phyloP scores from a whole-genome alignment of 2,888 invertebrate genomes.

The Harpagoxenus sublaevis region DNA sequence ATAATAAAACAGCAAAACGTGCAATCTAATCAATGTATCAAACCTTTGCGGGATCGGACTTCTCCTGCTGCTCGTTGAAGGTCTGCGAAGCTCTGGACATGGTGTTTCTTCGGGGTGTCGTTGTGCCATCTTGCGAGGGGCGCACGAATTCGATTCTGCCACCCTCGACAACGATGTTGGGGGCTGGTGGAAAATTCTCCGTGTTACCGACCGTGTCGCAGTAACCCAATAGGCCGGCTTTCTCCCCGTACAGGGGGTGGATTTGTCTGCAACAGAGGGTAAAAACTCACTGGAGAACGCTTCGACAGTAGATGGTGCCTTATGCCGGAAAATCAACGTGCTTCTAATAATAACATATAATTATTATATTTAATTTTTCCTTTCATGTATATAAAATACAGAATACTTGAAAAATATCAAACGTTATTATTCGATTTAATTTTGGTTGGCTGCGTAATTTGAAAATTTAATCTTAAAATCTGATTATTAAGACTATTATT shows the following conservation, averaged over 20 bases:
- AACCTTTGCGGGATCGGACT: constrained; percentile 84
- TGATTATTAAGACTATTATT: background rate
- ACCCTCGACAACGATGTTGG: constrained; percentile 87
- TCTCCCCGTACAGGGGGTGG: constrained; percentile 85
- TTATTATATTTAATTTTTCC: background rate
- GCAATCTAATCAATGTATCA: constrained; percentile 45
- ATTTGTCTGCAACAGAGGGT: constrained; percentile 85
- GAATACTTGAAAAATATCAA: background rate
- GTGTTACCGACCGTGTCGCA: constrained; percentile 84
- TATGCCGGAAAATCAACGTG: background rate
- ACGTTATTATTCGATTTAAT: background rate
- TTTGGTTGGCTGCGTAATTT: background rate
- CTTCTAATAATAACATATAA: background rate
- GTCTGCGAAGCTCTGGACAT: constrained; percentile 82
- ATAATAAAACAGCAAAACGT: background rate
- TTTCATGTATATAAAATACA: background rate
- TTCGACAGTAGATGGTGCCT: constrained; percentile 15
- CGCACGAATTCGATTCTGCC: constrained; percentile 87
- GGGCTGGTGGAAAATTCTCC: constrained; percentile 85
- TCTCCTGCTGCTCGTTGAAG: constrained; percentile 80
- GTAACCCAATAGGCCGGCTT: constrained; percentile 84
- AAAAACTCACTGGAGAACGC: constrained; percentile 61
- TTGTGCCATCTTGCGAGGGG: constrained; percentile 85
- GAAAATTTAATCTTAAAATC: background rate
- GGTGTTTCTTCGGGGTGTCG: constrained; percentile 78